phyloP scores from a whole-genome alignment of 2,113 vertebrate genomes.

The Strix aluco region DNA sequence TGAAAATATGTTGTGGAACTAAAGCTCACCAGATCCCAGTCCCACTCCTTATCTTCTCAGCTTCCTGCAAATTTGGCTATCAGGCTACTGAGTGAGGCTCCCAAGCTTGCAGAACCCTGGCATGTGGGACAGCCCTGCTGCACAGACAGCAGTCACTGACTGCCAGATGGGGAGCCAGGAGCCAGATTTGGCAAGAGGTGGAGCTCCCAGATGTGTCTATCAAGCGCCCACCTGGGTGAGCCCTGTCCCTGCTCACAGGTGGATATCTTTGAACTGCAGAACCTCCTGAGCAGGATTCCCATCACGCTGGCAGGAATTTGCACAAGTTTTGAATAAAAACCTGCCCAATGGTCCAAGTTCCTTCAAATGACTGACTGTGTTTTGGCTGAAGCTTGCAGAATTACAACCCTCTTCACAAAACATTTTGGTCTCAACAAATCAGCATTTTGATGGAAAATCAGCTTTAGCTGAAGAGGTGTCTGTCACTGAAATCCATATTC shows the following conservation, averaged over 20 bases:
- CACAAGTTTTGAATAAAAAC: not conserved
- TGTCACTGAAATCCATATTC: not conserved
- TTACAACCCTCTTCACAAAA: not conserved
- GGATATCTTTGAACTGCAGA: not conserved
- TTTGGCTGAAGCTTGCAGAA: not conserved
- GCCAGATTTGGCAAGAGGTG: not conserved
- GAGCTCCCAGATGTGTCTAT: not conserved
- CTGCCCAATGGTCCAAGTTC: not conserved
- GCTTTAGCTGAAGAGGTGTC: not conserved
- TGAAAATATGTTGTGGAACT: not conserved
- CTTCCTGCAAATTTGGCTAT: fast-evolving
- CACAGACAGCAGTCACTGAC: not conserved
- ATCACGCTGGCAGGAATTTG: not conserved
- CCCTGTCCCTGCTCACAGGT: not conserved
- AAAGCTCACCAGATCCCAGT: not conserved
- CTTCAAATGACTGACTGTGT: not conserved
- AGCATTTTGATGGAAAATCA: not conserved
- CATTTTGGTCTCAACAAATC: not conserved
- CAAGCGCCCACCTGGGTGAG: fast-evolving
- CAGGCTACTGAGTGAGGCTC: not conserved
- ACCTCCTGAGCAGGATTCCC: not conserved
- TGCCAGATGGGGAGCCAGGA: not conserved
- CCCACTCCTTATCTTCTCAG: not conserved
- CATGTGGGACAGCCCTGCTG: not conserved
- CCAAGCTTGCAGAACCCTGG: not conserved